Conservation (phyloP, 2,113 vertebrate species). For the Sceloporus undulatus region DNA sequence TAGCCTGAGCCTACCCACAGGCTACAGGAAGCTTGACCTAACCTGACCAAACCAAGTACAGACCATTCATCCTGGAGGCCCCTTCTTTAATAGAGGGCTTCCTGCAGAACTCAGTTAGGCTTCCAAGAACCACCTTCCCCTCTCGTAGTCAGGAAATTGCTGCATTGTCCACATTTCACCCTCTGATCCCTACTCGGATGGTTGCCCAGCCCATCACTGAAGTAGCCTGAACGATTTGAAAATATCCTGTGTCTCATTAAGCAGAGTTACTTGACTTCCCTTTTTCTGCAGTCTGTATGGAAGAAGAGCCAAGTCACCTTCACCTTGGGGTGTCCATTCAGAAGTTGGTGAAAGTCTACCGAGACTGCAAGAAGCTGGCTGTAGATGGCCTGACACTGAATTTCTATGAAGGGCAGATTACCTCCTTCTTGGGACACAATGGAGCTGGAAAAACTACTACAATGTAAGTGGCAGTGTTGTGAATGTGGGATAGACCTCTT, state of each 20-base stretch:
- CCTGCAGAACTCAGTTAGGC: neutral
- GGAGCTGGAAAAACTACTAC: conserved; percentile 98
- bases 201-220: neutral
- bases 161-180: neutral
- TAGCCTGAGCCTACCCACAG: neutral
- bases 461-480: conserved; percentile 84
- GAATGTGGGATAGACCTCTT: neutral
- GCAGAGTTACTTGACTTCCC: conserved; percentile 3
- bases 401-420: conserved; percentile 98
- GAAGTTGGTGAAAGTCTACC: conserved; percentile 95
- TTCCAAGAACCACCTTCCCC: neutral
- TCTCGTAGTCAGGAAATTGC: neutral
- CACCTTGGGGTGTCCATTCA: conserved; percentile 93
- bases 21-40: neutral
- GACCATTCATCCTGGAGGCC: neutral
- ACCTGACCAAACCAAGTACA: neutral
- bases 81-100: neutral
- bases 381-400: conserved; percentile 94
- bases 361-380: conserved; percentile 93
- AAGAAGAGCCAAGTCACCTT: conserved; percentile 93
- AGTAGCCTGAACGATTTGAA: conserved; percentile 33
- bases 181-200: neutral
- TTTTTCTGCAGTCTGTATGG: conserved; percentile 85
- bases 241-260: neutral
- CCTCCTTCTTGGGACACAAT: conserved; percentile 97